Percentiles rank a stretch among this genome's conserved stretches.
phyloP scores from a whole-genome alignment of 2,888 invertebrate genomes.

The Bellardia pandia region DNA sequence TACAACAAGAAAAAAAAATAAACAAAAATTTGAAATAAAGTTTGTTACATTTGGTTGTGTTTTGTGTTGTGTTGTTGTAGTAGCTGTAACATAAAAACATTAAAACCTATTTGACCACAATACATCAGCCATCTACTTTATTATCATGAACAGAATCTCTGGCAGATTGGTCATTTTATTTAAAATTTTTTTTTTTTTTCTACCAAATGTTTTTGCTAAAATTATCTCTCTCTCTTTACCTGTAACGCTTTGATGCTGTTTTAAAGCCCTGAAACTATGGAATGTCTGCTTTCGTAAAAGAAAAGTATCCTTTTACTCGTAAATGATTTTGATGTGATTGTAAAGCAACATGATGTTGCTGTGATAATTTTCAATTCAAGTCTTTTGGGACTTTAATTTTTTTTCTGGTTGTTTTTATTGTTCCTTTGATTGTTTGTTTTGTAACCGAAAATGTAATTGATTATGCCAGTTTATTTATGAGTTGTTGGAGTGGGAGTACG shows the following conservation, averaged over 20 bases:
- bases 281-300: neutral
- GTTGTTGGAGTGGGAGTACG: neutral
- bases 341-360: conserved; percentile 14
- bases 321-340: neutral
- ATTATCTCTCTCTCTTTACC: neutral
- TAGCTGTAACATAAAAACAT: conserved; percentile 26
- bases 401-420: neutral
- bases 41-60: conserved; percentile 24
- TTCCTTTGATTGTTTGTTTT: conserved; percentile 27
- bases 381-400: neutral
- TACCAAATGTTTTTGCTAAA: neutral
- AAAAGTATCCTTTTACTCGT: neutral
- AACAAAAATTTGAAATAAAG: neutral
- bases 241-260: no score
- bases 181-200: neutral
- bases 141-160: conserved; percentile 23
- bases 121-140: conserved; percentile 43
- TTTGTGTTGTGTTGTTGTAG: neutral
- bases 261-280: no score
- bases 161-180: conserved; percentile 1
- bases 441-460: conserved; percentile 45
- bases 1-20: neutral
- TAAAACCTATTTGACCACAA: conserved; percentile 43
- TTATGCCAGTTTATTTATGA: conserved; percentile 36
- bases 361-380: neutral